Base-by-base conservation (phyloP, 2,113 vertebrate genomes). In the Pedetes capensis region DNA sequence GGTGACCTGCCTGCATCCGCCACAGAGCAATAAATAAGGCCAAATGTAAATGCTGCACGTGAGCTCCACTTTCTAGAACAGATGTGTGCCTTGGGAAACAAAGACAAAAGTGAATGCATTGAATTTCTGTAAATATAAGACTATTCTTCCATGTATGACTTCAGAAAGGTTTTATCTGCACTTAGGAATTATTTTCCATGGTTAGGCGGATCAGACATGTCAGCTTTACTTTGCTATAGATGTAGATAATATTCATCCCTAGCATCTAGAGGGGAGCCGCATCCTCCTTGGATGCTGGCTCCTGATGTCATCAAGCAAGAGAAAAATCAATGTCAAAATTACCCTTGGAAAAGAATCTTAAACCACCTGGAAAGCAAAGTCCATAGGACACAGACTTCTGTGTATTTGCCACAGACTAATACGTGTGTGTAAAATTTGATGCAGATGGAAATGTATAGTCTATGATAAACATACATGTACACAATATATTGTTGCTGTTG, bases 1-100 rank as follows among this genome's bases (percentile, higher is more conserved):
- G 96, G 94, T 97, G 94, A 97, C 91, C 87, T 96, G 94, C 49
- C 80, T 90, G 92, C 68, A 59, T 81, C 76, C 51, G 92, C 49
- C 68, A 39, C 1, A 20, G 89, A 75, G 89, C 84, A 71, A 59
- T 90, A 94, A 91, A 72, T 89, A 96, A 89, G 80, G 37, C 83
- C 75, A 55, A 81, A 94, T 84, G 75, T 71, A 91, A 86, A 83
- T 37, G 93, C n/a, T 42, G 42, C 7, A 0, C 22, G 66, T 72
- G 20, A 23, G 39, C 44, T 44, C 95, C 27, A 17, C 69, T 78
- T 71, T 82, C 34, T 22, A 78, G 92, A 89, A 53, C 79, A 92
- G 89, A 91, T 63, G 55, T 89, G 86, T 44, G 59, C 89, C 75
- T 75, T 23, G 91, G 89, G 74, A 93, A 57, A 75, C n/a, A 32